Base-by-base conservation (phyloP, 2,113 vertebrate genomes). In the Platycercus adscitus region DNA sequence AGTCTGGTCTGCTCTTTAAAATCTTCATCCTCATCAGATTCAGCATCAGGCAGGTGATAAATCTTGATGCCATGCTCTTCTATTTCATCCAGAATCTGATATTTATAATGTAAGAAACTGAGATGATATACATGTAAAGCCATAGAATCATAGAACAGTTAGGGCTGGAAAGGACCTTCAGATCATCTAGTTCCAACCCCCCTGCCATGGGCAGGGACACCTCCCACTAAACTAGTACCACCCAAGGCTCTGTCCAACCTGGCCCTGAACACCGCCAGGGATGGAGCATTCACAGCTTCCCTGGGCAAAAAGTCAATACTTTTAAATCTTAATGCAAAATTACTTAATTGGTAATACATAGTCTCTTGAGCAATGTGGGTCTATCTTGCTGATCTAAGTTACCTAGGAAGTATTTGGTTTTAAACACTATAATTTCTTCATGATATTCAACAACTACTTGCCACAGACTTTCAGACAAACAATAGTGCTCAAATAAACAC, bases 21-120 rank as follows among this genome's bases (percentile, higher is more conserved):
- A 88, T 99, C 99, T 91, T 99, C 99, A 85, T 99, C 99, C 81
- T 99, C 99, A 47, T 99, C 99, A 1, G 99, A 99, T 95, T 99
- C 99, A 8, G 99, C 99, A 86, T 99, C 99, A 16, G 99, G 99
- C 56, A 99, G 98, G 91, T 99, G 99, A 96, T 99, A 99, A 96
- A 99, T 99, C 97, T 99, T 99, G 95, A 99, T 99, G 29, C 98
- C 99, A 46, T 99, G 99, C 58, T 99, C 99, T 90, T 99, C 99
- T 33, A 99, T 99, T 98, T 99, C 99, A 96, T 99, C 99, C 86
- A 99, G 98, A 98, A 99, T 98, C 99, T 99, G 91, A 87, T 50
- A 89, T 37, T 71, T n/a, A 43, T 33, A 53, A 55, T 19, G 23
- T 5, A 69, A 87, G 9, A 78, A 71, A 77, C 33, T 0, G 0